phyloP scores from a whole-genome alignment of 1,140 invertebrate genomes.

The Neodiprion virginianus region DNA sequence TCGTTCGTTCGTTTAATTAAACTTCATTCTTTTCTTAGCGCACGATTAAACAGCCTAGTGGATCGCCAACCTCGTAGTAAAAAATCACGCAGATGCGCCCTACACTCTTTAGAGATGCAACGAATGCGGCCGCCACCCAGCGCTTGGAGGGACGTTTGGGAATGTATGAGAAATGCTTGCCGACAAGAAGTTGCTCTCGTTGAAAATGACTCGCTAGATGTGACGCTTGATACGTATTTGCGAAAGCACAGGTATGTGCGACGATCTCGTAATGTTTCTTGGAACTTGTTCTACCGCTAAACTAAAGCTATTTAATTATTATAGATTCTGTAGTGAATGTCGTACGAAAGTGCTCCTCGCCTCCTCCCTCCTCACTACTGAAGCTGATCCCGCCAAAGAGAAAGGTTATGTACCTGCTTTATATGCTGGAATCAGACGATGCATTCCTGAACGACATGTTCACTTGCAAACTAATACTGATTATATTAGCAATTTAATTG shows the following conservation, averaged over 20 bases:
- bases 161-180: conserved; percentile 83
- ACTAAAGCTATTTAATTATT: conserved; percentile 12
- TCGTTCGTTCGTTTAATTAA: conserved; percentile 14
- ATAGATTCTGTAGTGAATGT: conserved; percentile 88
- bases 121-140: conserved; percentile 73
- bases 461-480: conserved; percentile 87
- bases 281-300: background rate
- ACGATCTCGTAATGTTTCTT: background rate
- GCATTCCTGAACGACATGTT: conserved; percentile 84
- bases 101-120: conserved; percentile 89
- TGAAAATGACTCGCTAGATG: conserved; percentile 80
- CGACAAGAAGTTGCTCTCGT: conserved; percentile 86
- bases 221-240: conserved; percentile 87
- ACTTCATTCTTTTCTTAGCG: conserved; percentile 60
- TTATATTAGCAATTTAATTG: conserved; percentile 86
- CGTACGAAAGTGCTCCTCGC: conserved; percentile 88
- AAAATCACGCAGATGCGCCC: conserved; percentile 83
- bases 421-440: conserved; percentile 86
- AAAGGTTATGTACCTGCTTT: conserved; percentile 87
- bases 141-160: conserved; percentile 85
- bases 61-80: conserved; percentile 85
- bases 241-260: conserved; percentile 78
- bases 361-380: conserved; percentile 85
- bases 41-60: conserved; percentile 77
- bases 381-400: conserved; percentile 82